Conservation (phyloP, 2,113 vertebrate species). For the Amblyornis subalaris region DNA sequence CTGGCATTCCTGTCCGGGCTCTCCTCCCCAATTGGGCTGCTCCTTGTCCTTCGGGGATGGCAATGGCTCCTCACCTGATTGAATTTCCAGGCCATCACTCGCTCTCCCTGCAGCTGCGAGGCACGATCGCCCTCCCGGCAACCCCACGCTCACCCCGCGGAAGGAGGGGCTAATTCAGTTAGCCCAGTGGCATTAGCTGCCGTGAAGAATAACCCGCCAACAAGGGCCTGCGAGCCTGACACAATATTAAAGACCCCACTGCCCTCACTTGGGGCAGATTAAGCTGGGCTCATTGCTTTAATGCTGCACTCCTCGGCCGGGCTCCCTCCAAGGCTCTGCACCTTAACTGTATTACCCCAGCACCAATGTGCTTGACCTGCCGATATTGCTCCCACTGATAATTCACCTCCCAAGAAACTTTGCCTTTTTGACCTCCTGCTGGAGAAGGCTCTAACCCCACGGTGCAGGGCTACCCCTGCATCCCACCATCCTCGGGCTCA, state of each 20-base stretch:
- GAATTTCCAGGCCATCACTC: constrained; percentile 76
- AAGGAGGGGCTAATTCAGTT: constrained; percentile 88
- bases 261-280: constrained; percentile 87
- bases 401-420: constrained; percentile 87
- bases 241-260: constrained; percentile 82
- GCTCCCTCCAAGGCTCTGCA: constrained; percentile 74
- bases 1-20: rapidly evolving
- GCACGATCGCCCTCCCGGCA: constrained; percentile 80
- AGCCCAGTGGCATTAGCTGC: constrained; percentile 83
- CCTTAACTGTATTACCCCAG: constrained; percentile 86
- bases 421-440: constrained; percentile 87
- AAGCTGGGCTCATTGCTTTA: constrained; percentile 86
- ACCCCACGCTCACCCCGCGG: constrained; percentile 80
- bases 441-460: constrained; percentile 27
- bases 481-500: rapidly evolving
- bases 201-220: constrained; percentile 80
- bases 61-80: constrained; percentile 73
- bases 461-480: neutral
- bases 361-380: constrained; percentile 76
- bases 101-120: constrained; percentile 75
- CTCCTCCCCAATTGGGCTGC: neutral
- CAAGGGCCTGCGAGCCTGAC: constrained; percentile 71
- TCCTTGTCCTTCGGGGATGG: constrained; percentile 55
- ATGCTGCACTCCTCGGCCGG: constrained; percentile 63
- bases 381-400: constrained; percentile 76